phyloP scores from a whole-genome alignment of 2,797 vertebrate genomes.

The Peromyscus attwateri region DNA sequence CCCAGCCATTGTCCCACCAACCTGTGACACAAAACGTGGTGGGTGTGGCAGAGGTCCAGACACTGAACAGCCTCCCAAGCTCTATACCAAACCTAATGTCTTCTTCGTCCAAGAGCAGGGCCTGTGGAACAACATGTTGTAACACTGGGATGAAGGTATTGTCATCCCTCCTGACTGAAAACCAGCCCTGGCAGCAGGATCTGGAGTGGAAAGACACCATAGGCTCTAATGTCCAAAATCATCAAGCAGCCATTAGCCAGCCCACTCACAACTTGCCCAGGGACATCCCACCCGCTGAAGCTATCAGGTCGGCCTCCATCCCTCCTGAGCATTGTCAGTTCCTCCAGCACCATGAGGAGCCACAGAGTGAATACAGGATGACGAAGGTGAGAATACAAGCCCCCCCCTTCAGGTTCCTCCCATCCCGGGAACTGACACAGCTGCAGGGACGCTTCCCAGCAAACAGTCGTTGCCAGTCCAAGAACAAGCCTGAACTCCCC shows the following conservation, averaged over 20 bases:
- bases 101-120: neutral
- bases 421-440: neutral
- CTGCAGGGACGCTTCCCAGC: neutral
- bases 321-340: neutral
- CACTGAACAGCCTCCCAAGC: rapidly evolving
- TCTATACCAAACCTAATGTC: neutral
- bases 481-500: neutral
- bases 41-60: neutral
- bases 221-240: neutral
- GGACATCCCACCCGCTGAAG: neutral
- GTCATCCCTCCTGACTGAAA: neutral
- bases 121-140: neutral
- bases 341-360: neutral
- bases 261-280: neutral
- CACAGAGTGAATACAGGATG: neutral
- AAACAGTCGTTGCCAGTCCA: too few relatives aligned
- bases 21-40: neutral
- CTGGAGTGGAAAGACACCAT: neutral
- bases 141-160: neutral
- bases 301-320: too few relatives aligned
- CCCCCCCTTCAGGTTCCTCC: neutral
- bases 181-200: neutral
- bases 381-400: too few relatives aligned
- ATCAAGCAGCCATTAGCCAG: neutral
- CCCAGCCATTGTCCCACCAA: neutral